Base-by-base conservation (phyloP, 2,113 vertebrate genomes). In the Coturnix japonica region DNA sequence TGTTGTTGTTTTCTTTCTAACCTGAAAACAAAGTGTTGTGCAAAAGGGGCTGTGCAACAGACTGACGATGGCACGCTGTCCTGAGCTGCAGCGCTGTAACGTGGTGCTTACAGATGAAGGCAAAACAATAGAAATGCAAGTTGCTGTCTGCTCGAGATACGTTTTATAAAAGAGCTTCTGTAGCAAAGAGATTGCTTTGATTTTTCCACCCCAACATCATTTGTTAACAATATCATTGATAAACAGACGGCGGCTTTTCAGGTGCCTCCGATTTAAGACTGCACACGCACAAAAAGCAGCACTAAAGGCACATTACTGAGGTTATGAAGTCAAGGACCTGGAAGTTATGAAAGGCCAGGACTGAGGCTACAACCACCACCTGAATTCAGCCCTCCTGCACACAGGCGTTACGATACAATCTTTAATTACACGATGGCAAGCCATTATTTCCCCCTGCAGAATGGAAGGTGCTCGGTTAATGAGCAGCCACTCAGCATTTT, bases 101-200 rank as follows among this genome's bases (percentile, higher is more conserved):
- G 56, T 30, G 86, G 75, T 70, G 95, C 82, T 81, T 63, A 93
- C 72, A 95, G 87, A 95, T 79, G 74, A 76, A 95, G 83, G 73
- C 89, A 75, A 80, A 89, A 95, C 95, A 96, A 94, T 0, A 30
- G 91, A 69, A 94, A 79, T 74, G 74, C 90, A 92, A 79, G 80
- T 78, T 49, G 85, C 91, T 90, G 87, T 83, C 87, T 95, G 91
- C 86, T 60, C 56, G 85, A 96, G 96, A 96, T 74, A 81, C 2
- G 53, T 54, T 89, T 75, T 74, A 81, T 83, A 94, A 95, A 95
- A 91, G 76, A 9, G 1, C 89, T 57, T 64, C 87, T 94, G 87
- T 57, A 44, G 85, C 69, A 60, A 47, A 74, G 91, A 95, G 92
- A 94, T 95, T 92, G 87, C 94, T 92, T 89, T 94, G 94, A 93